Evolutionary conservation across 2,113 vertebrate genomes (phyloP).

Genomic region (Isurus oxyrinchus): DNA sequence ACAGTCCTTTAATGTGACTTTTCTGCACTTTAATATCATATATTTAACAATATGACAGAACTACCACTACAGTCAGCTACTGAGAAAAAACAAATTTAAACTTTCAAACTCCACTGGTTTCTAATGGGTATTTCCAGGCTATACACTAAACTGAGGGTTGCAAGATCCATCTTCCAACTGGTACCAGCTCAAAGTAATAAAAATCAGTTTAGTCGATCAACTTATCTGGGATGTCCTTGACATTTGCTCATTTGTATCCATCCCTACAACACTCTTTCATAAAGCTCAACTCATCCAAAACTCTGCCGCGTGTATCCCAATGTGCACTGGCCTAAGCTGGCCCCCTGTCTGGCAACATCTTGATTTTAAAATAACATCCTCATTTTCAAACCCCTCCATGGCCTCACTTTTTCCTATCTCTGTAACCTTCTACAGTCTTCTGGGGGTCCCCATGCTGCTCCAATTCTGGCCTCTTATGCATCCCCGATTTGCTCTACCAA

Average conservation of each 20-base stretch:
- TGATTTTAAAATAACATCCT: background rate
- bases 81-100: background rate
- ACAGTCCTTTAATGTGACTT: background rate
- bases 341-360: background rate
- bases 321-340: background rate
- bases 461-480: background rate
- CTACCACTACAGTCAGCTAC: background rate
- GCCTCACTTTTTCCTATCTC: background rate
- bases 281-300: background rate
- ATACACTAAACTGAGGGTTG: background rate
- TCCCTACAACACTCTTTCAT: background rate
- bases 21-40: background rate
- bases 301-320: background rate
- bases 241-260: background rate
- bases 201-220: background rate
- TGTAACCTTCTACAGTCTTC: background rate
- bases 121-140: background rate
- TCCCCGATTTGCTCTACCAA: too few species aligned
- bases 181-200: background rate
- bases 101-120: background rate
- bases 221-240: background rate
- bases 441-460: background rate
- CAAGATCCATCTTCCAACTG: background rate
- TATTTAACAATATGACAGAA: conserved; percentile 2
- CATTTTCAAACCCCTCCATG: background rate